A percentile compares a stretch with the other conserved stretches of the same genome.
Evolutionary conservation across 2,888 invertebrate genomes (phyloP).

Genomic region (Isoperla grammatica): DNA sequence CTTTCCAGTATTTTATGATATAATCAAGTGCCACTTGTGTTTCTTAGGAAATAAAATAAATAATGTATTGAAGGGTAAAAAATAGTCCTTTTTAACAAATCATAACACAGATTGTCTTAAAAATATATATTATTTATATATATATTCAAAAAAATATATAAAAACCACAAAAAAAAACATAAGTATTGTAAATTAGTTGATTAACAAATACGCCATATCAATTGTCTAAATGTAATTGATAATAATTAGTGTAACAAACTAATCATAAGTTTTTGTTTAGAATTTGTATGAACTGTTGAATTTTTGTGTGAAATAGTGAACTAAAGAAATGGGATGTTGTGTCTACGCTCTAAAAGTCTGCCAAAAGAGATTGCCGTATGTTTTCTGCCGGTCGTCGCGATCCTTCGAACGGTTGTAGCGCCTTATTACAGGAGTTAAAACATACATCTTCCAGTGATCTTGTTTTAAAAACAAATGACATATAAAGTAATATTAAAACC

Average conservation of each 20-base stretch:
- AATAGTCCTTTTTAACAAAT: slow-evolving; percentile 25
- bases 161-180: slow-evolving; percentile 25
- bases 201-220: slow-evolving; percentile 30
- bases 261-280: slow-evolving; percentile 23
- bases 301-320: slow-evolving; percentile 23
- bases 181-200: slow-evolving; percentile 14
- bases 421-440: background rate
- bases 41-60: slow-evolving; percentile 38
- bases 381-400: background rate
- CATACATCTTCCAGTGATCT: slow-evolving; percentile 33
- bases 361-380: slow-evolving; percentile 28
- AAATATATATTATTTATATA: slow-evolving; percentile 10
- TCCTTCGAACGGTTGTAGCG: slow-evolving; percentile 1
- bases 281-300: slow-evolving; percentile 4
- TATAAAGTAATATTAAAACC: background rate
- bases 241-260: slow-evolving; percentile 26
- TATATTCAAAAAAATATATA: slow-evolving; percentile 19
- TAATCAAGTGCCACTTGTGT: slow-evolving; percentile 68
- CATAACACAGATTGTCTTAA: slow-evolving; percentile 11
- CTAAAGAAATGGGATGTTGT: slow-evolving; percentile 24
- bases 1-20: slow-evolving; percentile 69
- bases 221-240: slow-evolving; percentile 30
- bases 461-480: slow-evolving; percentile 6
- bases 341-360: slow-evolving; percentile 28
- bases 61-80: slow-evolving; percentile 25